Base-by-base conservation (phyloP, 2,797 vertebrate species). In the Phoebastria nigripes region DNA sequence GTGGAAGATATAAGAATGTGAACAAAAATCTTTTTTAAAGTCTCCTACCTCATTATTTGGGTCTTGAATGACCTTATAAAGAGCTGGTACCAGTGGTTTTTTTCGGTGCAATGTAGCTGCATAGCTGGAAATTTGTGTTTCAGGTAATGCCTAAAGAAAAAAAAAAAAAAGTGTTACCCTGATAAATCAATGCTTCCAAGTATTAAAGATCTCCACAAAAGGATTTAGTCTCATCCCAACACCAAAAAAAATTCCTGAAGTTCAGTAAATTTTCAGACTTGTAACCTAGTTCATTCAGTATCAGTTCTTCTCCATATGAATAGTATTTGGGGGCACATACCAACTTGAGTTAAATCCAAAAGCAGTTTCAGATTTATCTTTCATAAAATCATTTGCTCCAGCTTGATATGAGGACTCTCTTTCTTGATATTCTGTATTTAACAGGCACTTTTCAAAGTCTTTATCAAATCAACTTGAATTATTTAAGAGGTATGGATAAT, bases 61-160 rank as follows among this genome's bases (percentile, higher is more conserved):
- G 89, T 99, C 99, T 94, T 99, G 99, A 97, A 99, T 99, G 90
- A 99, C 99, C 97, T 99, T 98, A 98, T 99, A 99, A 87, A 99
- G 98, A 25, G 99, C 99, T 54, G 99, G 98, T 77, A 99, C 99
- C 97, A 99, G 97, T 78, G 98, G 22, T 98, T 99, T 99, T 98
- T 99, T 99, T 87, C 99, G 98, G 89, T 99, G 99, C 95, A 99
- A 98, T 59, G 99, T 99, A 98, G 99, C 98, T 96, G 99, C 99
- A 94, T 99, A 99, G 97, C 91, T 98, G 96, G 98, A 98, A 94
- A 99, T 99, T 93, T 98, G 99, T 93, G 98, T 98, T 98, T 99
- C 99, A 98, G 99, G 99, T 98, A 99, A 98, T 59, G 98, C 98
- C 99, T 99, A 94, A 59, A 89, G 47, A 58, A 94, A 72, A 51